Base-by-base conservation (phyloP, 2,888 invertebrate species). In the Pantelozetes paolii region DNA sequence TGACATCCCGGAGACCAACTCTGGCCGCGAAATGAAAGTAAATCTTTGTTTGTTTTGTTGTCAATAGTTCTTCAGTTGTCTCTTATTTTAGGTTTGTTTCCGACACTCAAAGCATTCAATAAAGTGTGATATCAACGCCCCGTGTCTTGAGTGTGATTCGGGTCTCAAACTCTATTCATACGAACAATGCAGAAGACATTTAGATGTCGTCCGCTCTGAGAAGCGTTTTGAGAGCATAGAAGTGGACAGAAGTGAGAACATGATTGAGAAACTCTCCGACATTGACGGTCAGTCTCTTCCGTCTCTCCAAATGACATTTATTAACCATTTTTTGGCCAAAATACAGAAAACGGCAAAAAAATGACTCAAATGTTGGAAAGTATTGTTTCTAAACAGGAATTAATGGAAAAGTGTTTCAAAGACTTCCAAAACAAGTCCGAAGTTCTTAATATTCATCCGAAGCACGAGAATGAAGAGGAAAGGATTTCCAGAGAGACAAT, bases 181-280 rank as follows among this genome's bases (percentile, higher is more conserved):
- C 30, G 62, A 62, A n/a, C 62, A 62, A n/a, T 62, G 62, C 62
- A 28, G 62, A 62, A 62, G 62, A 62, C 62, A 62, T 62, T 62
- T 62, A 30, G 62, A 62, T 62, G 62, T 62, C 13, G 62, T 62
- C 15, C 62, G 62, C 1, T 62, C 62, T 20, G 62, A 62, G 30
- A 28, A 26, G n/a, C 28, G 62, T 3, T 62, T 62, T 26, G 62
- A 62, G 18, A 62, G 62, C 62, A 62, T 62, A 30, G 62, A 62
- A 62, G 62, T 62, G 26, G 62, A 62, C 62, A 62, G 62, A 62
- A 18, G 15, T 62, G 62, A 62, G 26, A 62, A 62, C 30, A 62
- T 62, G 62, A 62, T 62, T 18, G 62, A 62, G 30, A 62, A 62
- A 32, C 32, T 62, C 2, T 32, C 18, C 5, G 62, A 62, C 18